These are phyloP conservation scores for Sericinus montela DNA, from an alignment of 2,888 invertebrate species.

Conservation along the genomic window DNA sequence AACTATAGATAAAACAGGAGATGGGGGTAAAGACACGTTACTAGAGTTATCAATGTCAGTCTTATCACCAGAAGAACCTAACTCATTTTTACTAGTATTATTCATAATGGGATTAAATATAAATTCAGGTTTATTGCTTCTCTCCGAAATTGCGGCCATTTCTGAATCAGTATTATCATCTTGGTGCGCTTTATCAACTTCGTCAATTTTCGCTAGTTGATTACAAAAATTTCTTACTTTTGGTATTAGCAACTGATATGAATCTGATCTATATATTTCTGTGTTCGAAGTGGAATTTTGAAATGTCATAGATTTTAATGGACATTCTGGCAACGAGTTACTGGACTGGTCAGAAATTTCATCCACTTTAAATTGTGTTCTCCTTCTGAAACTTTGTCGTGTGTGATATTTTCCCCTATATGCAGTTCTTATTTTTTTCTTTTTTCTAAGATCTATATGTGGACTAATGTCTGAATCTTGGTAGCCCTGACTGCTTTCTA, in stretches of 20 bases:
- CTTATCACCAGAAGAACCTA: not conserved
- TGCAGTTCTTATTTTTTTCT: constrained; percentile 32
- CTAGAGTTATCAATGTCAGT: constrained; percentile 44
- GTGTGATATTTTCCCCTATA: constrained; percentile 2
- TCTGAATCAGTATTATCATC: constrained; percentile 7
- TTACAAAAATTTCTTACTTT: constrained; percentile 24
- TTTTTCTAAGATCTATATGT: constrained; percentile 32
- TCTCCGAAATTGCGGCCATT: not conserved
- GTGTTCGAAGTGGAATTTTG: constrained; percentile 35
- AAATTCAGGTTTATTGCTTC: constrained; percentile 14
- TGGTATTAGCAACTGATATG: constrained; percentile 53
- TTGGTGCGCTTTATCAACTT: constrained; percentile 34
- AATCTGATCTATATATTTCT: constrained; percentile 53
- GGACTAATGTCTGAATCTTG: constrained; percentile 57
- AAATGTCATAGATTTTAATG: constrained; percentile 25
- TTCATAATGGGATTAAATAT: constrained; percentile 5
- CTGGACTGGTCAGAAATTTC: constrained; percentile 43
- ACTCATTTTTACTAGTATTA: not conserved
- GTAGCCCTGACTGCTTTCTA: constrained; percentile 61
- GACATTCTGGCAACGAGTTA: constrained; percentile 34
- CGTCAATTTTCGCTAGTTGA: constrained; percentile 45
- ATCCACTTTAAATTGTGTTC: constrained; percentile 25
- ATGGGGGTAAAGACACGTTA: constrained; percentile 52
- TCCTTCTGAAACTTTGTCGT: constrained; percentile 2
- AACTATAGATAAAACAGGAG: constrained; percentile 65